phyloP scores from a whole-genome alignment of 2,888 invertebrate species.

The Steinernema scapterisci region DNA sequence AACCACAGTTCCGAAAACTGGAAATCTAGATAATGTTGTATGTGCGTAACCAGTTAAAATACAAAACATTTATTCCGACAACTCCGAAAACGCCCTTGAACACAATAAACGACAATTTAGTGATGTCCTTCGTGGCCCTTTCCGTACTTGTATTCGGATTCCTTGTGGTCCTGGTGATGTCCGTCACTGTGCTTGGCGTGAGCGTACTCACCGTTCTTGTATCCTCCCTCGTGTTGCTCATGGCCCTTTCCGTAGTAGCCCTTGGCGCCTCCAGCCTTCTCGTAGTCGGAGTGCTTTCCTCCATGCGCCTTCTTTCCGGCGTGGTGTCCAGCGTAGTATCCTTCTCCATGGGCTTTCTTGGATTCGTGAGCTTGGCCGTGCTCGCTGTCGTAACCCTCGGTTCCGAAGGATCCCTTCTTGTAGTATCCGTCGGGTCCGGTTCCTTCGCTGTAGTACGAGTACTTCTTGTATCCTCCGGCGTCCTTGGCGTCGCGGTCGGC shows the following conservation, averaged over 20 bases:
- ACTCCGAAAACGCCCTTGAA: not conserved
- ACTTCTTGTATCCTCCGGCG: slow-evolving; percentile 49
- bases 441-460: slow-evolving; percentile 51
- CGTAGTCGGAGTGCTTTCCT: slow-evolving; percentile 5
- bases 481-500: slow-evolving; percentile 33
- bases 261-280: slow-evolving; percentile 11
- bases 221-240: slow-evolving; percentile 19
- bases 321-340: slow-evolving; percentile 40
- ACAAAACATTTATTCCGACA: slow-evolving; percentile 13
- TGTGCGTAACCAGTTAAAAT: not conserved
- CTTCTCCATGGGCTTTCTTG: not conserved
- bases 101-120: not conserved
- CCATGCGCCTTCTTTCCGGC: slow-evolving; percentile 35
- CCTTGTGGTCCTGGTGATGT: slow-evolving; percentile 12
- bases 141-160: slow-evolving; percentile 25
- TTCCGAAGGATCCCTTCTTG: slow-evolving; percentile 53
- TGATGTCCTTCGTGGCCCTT: slow-evolving; percentile 8
- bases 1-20: too few species aligned
- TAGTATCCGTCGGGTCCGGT: slow-evolving; percentile 51
- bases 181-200: slow-evolving; percentile 11
- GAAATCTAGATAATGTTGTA: too few species aligned
- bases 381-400: slow-evolving; percentile 41
- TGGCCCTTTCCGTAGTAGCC: slow-evolving; percentile 12
- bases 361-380: slow-evolving; percentile 17
- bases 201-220: slow-evolving; percentile 1